Evolutionary conservation across 2,888 invertebrate genomes (phyloP), one percentile per base, ranked within the genome.

Genomic region (Neocrepidodera transversa): DNA sequence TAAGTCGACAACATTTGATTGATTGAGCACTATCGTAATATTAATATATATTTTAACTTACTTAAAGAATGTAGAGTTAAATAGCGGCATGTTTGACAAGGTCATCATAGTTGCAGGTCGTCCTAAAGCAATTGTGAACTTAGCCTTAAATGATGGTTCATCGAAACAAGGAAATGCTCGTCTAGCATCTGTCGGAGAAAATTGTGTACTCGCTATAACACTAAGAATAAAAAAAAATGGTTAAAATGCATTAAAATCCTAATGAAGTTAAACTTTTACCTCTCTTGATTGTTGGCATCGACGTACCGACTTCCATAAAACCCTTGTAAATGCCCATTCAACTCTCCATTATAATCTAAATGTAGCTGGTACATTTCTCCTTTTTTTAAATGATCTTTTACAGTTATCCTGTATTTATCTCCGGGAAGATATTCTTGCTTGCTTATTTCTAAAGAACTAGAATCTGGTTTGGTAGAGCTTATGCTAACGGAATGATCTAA

Each of bases 91-190:
- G 73, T 90, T 90, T 5, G 89, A 87, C 49, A 87, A 75, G 0
- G 85, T 81, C 7, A 80, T 82, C 74, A 83, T 85, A 53, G 78
- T 77, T 0, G 65, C 56, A 13, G 85, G 82, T 66, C 87, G 83
- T 3, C 83, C 82, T 48, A 94, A 84, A 51, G 84, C 86, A 17
- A 95, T 83, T 5, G 83, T 83, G 65, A 93, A 94, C 26, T 80
- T 85, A 0, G 93, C 90, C 75, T 93, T 93, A 73, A 90, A 89
- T 11, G 84, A 83, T 1, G 94, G 94, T 67, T 94, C 93, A 71
- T 95, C 95, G 72, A 92, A 92, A 76, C 93, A 93, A 4, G 94
- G 94, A 74, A 94, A 94, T 0, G 91, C 93, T 71, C 87, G 83
- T 35, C 92, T 84, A 0, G 92, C 92, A 70, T 90, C 87, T 0